Base-by-base conservation (phyloP, 2,888 invertebrate species). In the Fragum fragum region DNA sequence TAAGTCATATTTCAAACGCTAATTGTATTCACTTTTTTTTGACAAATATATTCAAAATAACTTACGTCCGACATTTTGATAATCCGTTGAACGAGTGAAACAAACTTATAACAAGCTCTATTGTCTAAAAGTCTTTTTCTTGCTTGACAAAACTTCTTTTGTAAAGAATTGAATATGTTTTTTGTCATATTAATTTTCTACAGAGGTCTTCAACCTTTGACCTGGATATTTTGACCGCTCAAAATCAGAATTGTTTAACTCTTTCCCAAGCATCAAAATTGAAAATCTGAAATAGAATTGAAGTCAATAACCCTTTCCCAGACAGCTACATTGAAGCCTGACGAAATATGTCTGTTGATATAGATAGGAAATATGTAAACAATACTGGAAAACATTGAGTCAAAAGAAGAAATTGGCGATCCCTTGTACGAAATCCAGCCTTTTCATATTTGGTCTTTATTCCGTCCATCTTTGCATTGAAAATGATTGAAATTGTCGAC, bases 1-100 rank as follows among this genome's bases (percentile, higher is more conserved):
- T 47, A 47, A 47, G 47, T 47, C 47, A 47, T 47, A 47, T 47
- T 47, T 47, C 47, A 47, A 47, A 47, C 47, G 47, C 47, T 47
- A 47, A 47, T 47, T 47, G 47, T 47, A 47, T 9, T 47, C 47
- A 47, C 47, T 47, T 47, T 47, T 39, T 47, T 47, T 47, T 47
- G 47, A 47, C 47, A 47, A 47, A 47, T 47, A 47, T 47, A 47
- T 47, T 47, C 47, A 47, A 47, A 47, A 47, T 47, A 47, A 47
- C 47, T 47, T 47, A 47, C 47, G 47, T 47, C 47, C 47, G 47
- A 47, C 47, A 47, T 47, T 47, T 47, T 47, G 47, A 47, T 47
- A 47, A 47, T 47, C 47, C 47, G 47, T 47, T 47, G 47, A 47
- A 47, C 47, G 47, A 47, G 18, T 47, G 47, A 47, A 14, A 47